Conservation (phyloP, 2,888 invertebrate genomes). For the Drosophila buzzatii region DNA sequence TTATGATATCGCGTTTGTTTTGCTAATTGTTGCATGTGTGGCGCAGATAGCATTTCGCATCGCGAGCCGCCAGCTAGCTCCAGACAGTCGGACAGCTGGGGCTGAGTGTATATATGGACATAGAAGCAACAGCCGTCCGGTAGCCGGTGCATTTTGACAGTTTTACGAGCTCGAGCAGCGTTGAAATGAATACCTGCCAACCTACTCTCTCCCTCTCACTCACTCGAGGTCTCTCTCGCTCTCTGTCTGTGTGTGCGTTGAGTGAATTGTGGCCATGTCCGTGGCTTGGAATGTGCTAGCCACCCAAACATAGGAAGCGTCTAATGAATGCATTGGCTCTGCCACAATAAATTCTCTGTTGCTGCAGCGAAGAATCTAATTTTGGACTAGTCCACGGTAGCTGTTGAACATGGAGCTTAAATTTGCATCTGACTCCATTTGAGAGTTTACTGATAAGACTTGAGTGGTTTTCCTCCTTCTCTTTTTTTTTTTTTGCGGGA, state of each 20-base stretch:
- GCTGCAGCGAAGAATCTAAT: conserved; percentile 37
- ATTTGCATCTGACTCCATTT: conserved; percentile 9
- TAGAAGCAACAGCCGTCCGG: conserved; percentile 55
- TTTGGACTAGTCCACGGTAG: conserved; percentile 32
- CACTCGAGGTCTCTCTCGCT: neutral
- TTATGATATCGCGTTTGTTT: conserved; percentile 82
- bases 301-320: conserved; percentile 76
- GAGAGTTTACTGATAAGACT: conserved; percentile 43
- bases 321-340: conserved; percentile 71
- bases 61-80: conserved; percentile 40
- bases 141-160: conserved; percentile 81
- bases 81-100: conserved; percentile 27
- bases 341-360: conserved; percentile 58
- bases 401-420: neutral
- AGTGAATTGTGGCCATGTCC: conserved; percentile 76
- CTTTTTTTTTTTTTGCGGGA: neutral
- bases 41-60: conserved; percentile 76
- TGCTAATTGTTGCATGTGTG: conserved; percentile 82
- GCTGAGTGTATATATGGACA: conserved; percentile 43
- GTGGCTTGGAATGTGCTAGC: conserved; percentile 68
- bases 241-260: conserved; percentile 1
- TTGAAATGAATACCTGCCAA: conserved; percentile 78
- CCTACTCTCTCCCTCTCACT: conserved; percentile 6
- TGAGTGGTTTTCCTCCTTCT: neutral
- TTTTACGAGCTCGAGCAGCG: conserved; percentile 77